A percentile compares a stretch with the other conserved stretches of the same genome.
Evolutionary conservation across 2,888 invertebrate species (phyloP).

Genomic region (Epinotia brunnichana): DNA sequence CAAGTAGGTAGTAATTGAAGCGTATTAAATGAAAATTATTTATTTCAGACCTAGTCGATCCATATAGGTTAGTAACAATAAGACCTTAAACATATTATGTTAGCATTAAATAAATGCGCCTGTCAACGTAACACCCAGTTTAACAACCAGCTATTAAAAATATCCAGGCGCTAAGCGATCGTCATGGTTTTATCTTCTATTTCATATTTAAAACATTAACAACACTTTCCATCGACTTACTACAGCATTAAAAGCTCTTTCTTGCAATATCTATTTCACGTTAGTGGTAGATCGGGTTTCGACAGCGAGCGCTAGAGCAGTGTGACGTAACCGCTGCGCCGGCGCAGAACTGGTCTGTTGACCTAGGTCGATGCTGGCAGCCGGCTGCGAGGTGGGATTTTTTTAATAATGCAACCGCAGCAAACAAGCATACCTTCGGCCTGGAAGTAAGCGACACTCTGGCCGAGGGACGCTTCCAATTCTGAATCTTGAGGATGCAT

Average conservation of each 20-base stretch:
- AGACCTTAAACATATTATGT: too few species aligned
- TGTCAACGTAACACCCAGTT: too few species aligned
- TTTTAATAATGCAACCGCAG: neutral
- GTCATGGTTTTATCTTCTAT: neutral
- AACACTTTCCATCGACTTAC: neutral
- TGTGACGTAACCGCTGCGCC: conserved; percentile 48
- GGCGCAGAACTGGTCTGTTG: conserved; percentile 21
- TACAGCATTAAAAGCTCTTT: neutral
- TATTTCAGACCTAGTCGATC: too few species aligned
- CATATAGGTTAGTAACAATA: too few species aligned
- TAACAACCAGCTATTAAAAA: neutral
- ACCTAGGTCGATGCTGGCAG: conserved; percentile 44
- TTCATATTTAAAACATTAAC: neutral
- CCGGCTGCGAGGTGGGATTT: conserved; percentile 64
- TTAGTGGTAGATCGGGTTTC: conserved; percentile 45
- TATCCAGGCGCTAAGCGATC: conserved; percentile 2
- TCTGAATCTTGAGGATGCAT: too few species aligned
- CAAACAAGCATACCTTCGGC: neutral
- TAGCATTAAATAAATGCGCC: too few species aligned
- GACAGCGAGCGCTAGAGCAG: conserved; percentile 45
- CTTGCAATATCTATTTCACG: conserved; percentile 3
- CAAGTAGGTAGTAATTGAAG: too few species aligned
- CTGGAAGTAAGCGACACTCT: too few species aligned
- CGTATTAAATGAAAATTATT: too few species aligned
- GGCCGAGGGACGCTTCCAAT: too few species aligned